Percentiles rank a stretch among this genome's conserved stretches.
These are phyloP conservation scores for Pedionomus torquatus DNA, from an alignment of 2,113 vertebrate species.

Conservation along the genomic window DNA sequence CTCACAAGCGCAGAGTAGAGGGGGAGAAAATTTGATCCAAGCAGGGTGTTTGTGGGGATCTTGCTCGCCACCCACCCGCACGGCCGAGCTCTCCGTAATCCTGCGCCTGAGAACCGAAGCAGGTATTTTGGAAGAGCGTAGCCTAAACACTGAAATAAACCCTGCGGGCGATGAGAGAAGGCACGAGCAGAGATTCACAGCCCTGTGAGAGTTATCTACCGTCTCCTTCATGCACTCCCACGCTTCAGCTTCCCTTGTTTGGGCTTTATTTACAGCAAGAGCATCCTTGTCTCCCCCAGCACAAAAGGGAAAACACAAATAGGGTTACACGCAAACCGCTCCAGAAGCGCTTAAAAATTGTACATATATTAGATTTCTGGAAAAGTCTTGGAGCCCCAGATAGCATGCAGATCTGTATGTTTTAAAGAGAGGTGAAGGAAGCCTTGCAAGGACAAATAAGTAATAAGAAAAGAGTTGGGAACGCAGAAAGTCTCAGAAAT, in stretches of 20 bases:
- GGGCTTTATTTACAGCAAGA: background rate
- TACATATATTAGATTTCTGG: background rate
- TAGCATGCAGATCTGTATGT: accelerated
- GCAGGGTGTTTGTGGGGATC: background rate
- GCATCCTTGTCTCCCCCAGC: background rate
- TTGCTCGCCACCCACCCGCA: background rate
- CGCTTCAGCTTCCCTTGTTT: background rate
- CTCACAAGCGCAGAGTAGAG: no score
- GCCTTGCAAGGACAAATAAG: background rate
- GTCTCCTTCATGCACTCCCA: background rate
- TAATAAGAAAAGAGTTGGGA: background rate
- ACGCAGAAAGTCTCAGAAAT: background rate
- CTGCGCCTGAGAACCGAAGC: accelerated
- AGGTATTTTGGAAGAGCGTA: background rate
- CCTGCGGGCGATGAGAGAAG: background rate
- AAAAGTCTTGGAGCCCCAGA: background rate
- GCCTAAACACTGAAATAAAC: background rate
- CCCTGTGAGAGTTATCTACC: background rate
- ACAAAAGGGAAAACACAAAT: background rate
- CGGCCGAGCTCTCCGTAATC: background rate
- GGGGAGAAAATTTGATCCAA: background rate
- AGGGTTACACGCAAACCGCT: background rate
- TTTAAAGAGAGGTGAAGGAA: background rate
- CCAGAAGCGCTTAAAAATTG: background rate
- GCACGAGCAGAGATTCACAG: background rate